Base-by-base conservation (phyloP, 1,140 invertebrate genomes). In the Asobara japonica region DNA sequence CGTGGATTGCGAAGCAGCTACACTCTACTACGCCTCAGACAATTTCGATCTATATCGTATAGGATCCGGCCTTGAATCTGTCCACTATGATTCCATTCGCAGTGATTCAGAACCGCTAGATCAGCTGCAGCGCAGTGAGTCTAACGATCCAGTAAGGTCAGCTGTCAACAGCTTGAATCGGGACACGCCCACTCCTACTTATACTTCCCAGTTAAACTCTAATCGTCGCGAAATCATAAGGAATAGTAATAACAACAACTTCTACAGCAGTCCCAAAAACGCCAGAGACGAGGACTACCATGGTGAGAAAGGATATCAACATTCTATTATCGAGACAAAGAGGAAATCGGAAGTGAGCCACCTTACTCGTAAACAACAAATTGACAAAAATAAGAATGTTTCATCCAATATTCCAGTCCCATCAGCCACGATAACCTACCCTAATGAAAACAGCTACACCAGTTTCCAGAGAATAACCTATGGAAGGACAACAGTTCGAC, bases 11-110 rank as follows among this genome's bases (percentile, higher is more conserved):
- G 92, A 93, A 75, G 91, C 92, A 18, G 91, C 94, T 2, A 92
- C 93, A 11, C 86, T 94, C 51, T 95, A 92, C 78, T 94, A 93
- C 86, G 90, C 91, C 82, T 94, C 93, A 81, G 94, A 95, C 86
- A 94, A 94, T 84, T 94, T 95, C 76, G 94, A 96, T 88, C 89
- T 95, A 68, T 95, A 94, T 86, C 90, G 93, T 76, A 89, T 93
- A 20, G 93, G 93, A 78, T 92, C 91, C 75, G 91, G 92, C 0
- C 75, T 86, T 41, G 86, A 87, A 27, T 87, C 84, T 6, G 72
- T 82, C 8, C 82, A 84, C 68, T 87, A 86, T 71, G 85, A 86
- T 41, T 82, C 71, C 6, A 36, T 82, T 20, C 83, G 84, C 4
- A 90, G 87, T 66, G 93, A 94, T 80, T 91, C 92, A 25, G 93